Evolutionary conservation across 23 tunicate species (phyloP), one percentile per base, ranked within the genome.

Genomic region (Phallusia fumigata): DNA sequence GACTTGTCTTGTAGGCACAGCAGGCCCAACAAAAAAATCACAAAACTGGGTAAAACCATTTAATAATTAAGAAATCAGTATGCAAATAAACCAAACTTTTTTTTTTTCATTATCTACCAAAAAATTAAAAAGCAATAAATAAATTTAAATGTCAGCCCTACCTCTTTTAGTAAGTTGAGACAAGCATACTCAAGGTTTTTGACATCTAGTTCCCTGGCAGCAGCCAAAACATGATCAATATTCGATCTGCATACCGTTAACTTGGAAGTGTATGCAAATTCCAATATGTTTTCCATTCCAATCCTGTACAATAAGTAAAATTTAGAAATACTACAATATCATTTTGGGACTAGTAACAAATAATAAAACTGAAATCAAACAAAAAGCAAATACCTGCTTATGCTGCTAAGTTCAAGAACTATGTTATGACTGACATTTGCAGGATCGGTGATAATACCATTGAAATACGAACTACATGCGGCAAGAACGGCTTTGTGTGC

Each of bases 211-310:
- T 88, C 93, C 0, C 90, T 69, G 24, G 88, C 98, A 69, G 98
- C 98, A 79, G 81, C 47, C 11, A 93, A 79, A 34, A 93, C 88
- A 79, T 88, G 86, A 85, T 85, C 86, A 52, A 93, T 88, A 77
- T 93, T 93, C 6, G 64, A 80, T 40, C 74, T 72, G 26, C 89
- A 83, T 12, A 93, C 90, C 0, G 98, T 88, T 32, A 93, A 77
- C 78, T 93, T 88, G 32, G 98, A 88, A 31, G 98, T 93, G 74
- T 93, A 93, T n/a, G 98, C 98, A 88, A 93, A 93, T 44, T 93
- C 98, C 77, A 93, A 47, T 35, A 93, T 58, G 80, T 86, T 81
- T 75, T 93, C 98, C 88, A 89, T 83, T 32, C 85, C 93, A 32
- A 89, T 30, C 80, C 93, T 89, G 58, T 51, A 51, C 18, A 51